A percentile compares a stretch with the other conserved stretches of the same genome.
phyloP scores from a whole-genome alignment of 2,888 invertebrate genomes.

The Meganola albula region DNA sequence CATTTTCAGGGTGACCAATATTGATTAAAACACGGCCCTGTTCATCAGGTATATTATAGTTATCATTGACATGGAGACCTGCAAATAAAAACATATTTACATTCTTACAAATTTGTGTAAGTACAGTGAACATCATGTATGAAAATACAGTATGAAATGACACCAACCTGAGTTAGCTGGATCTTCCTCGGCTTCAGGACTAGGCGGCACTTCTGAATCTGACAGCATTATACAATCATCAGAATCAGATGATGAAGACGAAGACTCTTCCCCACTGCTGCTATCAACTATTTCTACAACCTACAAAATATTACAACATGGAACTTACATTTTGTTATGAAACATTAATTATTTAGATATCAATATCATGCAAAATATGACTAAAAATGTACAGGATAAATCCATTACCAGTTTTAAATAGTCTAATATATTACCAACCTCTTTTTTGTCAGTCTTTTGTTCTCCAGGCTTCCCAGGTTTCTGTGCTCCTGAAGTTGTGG shows the following conservation, averaged over 20 bases:
- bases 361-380: too few species aligned
- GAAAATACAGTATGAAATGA: too few species aligned
- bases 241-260: slow-evolving; percentile 81
- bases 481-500: slow-evolving; percentile 50
- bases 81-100: slow-evolving; percentile 23
- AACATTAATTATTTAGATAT: too few species aligned
- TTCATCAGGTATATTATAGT: slow-evolving; percentile 93
- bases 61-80: slow-evolving; percentile 93
- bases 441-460: slow-evolving; percentile 56
- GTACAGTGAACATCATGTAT: too few species aligned
- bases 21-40: slow-evolving; percentile 95
- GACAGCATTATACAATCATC: slow-evolving; percentile 93
- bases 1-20: slow-evolving; percentile 93
- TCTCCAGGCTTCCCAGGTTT: slow-evolving; percentile 48
- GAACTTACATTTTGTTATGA: too few species aligned
- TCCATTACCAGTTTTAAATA: too few species aligned
- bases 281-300: slow-evolving; percentile 87
- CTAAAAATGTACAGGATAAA: too few species aligned
- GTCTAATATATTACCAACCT: slow-evolving; percentile 40
- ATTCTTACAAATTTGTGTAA: too few species aligned
- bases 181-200: slow-evolving; percentile 91
- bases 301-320: too few species aligned
- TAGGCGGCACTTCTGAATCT: slow-evolving; percentile 87
- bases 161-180: slow-evolving; percentile 89
- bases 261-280: slow-evolving; percentile 74